These are phyloP conservation scores for Sarcophaga bullata DNA, from an alignment of 1,140 invertebrate genomes.

Conservation along the genomic window DNA sequence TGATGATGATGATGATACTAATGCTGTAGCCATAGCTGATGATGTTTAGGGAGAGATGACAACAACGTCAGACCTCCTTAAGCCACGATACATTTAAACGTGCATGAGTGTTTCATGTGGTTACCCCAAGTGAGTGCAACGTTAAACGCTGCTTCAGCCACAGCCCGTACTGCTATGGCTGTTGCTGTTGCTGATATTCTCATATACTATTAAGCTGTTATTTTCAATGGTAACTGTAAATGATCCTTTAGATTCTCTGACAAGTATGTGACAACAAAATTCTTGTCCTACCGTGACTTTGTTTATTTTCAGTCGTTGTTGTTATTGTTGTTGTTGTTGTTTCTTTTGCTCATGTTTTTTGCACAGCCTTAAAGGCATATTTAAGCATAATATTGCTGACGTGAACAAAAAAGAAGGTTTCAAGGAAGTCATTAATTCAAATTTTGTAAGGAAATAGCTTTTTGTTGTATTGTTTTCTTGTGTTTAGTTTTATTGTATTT, in stretches of 20 bases:
- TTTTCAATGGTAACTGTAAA: constrained; percentile 31
- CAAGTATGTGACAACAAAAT: constrained; percentile 37
- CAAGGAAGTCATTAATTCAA: constrained; percentile 18
- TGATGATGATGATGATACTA: background rate
- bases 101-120: background rate
- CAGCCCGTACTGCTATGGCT: background rate
- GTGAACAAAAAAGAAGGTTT: background rate
- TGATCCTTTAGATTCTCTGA: constrained; percentile 30
- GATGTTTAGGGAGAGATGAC: no score
- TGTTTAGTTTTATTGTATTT: background rate
- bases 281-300: constrained; percentile 9
- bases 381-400: background rate
- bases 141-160: background rate
- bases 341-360: background rate
- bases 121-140: background rate
- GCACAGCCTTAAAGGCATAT: background rate
- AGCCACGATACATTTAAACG: background rate
- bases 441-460: no score
- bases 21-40: no score
- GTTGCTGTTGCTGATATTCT: background rate
- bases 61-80: background rate
- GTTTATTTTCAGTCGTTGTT: background rate
- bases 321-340: background rate
- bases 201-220: constrained; percentile 4
- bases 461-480: background rate